phyloP scores from a whole-genome alignment of 2,888 invertebrate genomes.

The Malachius bipustulatus region DNA sequence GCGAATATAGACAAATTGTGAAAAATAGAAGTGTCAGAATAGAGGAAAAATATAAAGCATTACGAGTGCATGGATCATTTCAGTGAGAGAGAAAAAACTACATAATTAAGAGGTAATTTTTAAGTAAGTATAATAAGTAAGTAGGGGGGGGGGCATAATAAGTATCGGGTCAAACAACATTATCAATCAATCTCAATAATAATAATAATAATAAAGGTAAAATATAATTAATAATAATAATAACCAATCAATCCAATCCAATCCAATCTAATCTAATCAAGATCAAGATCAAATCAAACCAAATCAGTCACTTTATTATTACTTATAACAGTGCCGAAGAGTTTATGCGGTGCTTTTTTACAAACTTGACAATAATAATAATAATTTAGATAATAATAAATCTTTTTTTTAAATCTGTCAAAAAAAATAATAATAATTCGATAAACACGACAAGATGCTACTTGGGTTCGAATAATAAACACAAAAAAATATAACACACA shows the following conservation, averaged over 20 bases:
- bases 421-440: slow-evolving; percentile 18
- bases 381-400: slow-evolving; percentile 12
- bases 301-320: no score
- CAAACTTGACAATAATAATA: slow-evolving; percentile 4
- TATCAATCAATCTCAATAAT: no score
- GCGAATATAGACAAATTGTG: slow-evolving; percentile 41
- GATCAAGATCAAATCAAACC: no score
- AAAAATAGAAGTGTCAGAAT: slow-evolving; percentile 43
- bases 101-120: not conserved
- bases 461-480: slow-evolving; percentile 28
- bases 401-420: slow-evolving; percentile 17
- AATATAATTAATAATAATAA: no score
- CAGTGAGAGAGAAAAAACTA: slow-evolving; percentile 22
- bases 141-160: no score
- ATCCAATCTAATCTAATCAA: no score
- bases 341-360: slow-evolving; percentile 32
- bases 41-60: slow-evolving; percentile 39
- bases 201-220: no score
- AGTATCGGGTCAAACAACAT: no score
- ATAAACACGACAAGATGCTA: slow-evolving; percentile 31
- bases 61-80: slow-evolving; percentile 35
- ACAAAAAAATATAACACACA: slow-evolving; percentile 13
- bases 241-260: no score
- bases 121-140: no score
- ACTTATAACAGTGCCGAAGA: slow-evolving; percentile 31